Evolutionary conservation across 2,888 invertebrate genomes (phyloP).

Genomic region (Pantelozetes paolii): DNA sequence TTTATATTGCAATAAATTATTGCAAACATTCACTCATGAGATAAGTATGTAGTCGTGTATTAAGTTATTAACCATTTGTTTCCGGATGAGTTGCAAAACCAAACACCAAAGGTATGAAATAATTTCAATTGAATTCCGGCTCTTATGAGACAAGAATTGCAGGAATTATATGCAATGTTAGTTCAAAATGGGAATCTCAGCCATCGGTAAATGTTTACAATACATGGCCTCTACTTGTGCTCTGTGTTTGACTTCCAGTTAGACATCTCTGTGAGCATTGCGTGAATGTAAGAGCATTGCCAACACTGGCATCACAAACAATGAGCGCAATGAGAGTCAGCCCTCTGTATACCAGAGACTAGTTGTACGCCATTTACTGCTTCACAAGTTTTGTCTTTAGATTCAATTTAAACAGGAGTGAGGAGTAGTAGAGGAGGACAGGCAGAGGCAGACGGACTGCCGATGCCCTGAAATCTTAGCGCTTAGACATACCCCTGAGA

Average conservation of each 20-base stretch:
- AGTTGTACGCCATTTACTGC: constrained; percentile 32
- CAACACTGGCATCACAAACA: background rate
- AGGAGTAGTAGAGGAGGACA: background rate
- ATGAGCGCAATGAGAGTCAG: background rate
- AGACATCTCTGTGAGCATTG: constrained; percentile 32
- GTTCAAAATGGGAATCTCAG: constrained; percentile 12
- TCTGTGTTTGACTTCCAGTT: constrained; percentile 35
- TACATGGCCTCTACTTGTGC: constrained; percentile 26
- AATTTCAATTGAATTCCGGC: background rate
- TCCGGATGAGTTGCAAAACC: constrained; percentile 13
- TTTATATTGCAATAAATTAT: background rate
- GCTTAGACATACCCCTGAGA: constrained; percentile 25
- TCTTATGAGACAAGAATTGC: background rate
- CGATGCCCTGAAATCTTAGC: constrained; percentile 26
- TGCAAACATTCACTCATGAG: constrained; percentile 9
- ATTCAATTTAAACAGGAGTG: constrained; percentile 33
- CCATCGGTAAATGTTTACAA: constrained; percentile 34
- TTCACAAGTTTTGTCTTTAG: constrained; percentile 30
- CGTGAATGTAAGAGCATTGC: constrained; percentile 27
- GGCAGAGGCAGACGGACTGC: background rate
- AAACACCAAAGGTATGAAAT: constrained; percentile 21
- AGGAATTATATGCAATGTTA: constrained; percentile 13
- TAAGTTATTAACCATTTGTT: constrained; percentile 14
- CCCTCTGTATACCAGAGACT: constrained; percentile 17
- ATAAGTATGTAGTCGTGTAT: constrained; percentile 4